Evolutionary conservation across 2,113 vertebrate genomes (phyloP).

Genomic region (Microcebus jonahi): DNA sequence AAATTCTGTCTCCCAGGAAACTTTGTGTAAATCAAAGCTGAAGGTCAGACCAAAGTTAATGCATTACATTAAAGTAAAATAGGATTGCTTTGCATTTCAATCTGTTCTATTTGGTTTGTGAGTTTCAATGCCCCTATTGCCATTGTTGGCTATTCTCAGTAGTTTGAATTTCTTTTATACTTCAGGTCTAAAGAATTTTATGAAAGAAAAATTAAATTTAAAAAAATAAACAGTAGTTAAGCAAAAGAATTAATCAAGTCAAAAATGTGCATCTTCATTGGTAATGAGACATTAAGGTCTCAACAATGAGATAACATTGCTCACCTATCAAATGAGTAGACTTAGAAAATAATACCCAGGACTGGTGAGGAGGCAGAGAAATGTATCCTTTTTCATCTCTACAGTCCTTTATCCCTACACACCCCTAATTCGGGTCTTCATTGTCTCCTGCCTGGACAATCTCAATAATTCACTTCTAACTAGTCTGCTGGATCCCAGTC

Average conservation of each 20-base stretch:
- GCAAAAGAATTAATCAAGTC: slow-evolving; percentile 36
- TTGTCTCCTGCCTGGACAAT: not conserved
- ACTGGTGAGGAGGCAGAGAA: not conserved
- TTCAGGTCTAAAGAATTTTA: not conserved
- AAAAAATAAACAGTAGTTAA: slow-evolving; percentile 21
- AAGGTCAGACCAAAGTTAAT: slow-evolving; percentile 70
- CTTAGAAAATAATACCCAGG: slow-evolving; percentile 6
- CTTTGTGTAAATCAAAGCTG: slow-evolving; percentile 64
- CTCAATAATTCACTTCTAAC: not conserved
- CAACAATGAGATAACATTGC: not conserved
- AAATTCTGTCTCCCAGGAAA: slow-evolving; percentile 59
- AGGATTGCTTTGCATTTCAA: slow-evolving; percentile 51
- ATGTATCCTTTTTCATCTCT: not conserved
- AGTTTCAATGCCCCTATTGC: slow-evolving; percentile 24
- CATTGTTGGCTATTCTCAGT: not conserved
- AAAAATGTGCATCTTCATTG: not conserved
- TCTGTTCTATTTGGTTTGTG: not conserved
- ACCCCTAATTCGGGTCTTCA: not conserved
- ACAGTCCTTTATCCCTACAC: not conserved
- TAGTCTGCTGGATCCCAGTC: not conserved
- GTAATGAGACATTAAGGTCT: slow-evolving; percentile 6
- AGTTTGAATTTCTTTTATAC: slow-evolving; percentile 1
- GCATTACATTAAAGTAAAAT: slow-evolving; percentile 56
- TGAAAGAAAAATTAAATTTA: slow-evolving; percentile 30
- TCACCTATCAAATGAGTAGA: slow-evolving; percentile 29